Base-by-base conservation (phyloP, 2,797 vertebrate species). In the Crenuchus spilurus region DNA sequence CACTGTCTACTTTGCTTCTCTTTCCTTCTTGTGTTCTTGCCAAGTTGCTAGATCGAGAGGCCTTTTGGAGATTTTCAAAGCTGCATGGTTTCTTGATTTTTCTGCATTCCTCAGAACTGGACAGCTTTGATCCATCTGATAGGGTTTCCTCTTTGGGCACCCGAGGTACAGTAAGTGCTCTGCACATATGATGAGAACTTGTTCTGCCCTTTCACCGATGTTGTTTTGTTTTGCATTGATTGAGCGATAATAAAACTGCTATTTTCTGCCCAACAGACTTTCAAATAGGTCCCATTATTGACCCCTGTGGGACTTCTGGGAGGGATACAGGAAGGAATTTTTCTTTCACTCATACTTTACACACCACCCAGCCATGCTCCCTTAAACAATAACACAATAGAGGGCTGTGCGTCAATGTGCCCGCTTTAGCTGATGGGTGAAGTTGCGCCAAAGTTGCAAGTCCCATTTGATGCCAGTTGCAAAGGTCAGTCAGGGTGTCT, bases 321-420 rank as follows among this genome's bases (percentile, higher is more conserved):
- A 65, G 48, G 54, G 58, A 35, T 37, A 58, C 67, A 76, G 80
- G 68, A 78, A 80, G 86, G 76, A 68, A 79, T 84, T 84, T 88
- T 81, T 85, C 82, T 87, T 89, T 89, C 84, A 72, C 83, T 84
- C 81, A 79, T 72, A 5, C 66, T 90, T 46, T 49, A 51, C 69
- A 49, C 6, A 16, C 46, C 67, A 55, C 89, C 89, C 89, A 91
- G 67, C 1, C 20, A 81, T 80, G 88, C 86, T 85, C 86, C 88
- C 58, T 78, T 78, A 90, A 93, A 94, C 89, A 93, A 91, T 90
- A 84, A 82, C 77, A 90, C 88, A 90, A 91, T 83, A 4, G 87
- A 91, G 85, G 76, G 77, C 86, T 83, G 89, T 91, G 89, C 86
- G 87, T 93, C 90, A 91, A 80, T 86, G 79, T 49, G 84, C 80